Percentiles rank a stretch among this genome's conserved stretches.
Conservation (phyloP, 2,113 vertebrate genomes). For the Microcebus jonahi region DNA sequence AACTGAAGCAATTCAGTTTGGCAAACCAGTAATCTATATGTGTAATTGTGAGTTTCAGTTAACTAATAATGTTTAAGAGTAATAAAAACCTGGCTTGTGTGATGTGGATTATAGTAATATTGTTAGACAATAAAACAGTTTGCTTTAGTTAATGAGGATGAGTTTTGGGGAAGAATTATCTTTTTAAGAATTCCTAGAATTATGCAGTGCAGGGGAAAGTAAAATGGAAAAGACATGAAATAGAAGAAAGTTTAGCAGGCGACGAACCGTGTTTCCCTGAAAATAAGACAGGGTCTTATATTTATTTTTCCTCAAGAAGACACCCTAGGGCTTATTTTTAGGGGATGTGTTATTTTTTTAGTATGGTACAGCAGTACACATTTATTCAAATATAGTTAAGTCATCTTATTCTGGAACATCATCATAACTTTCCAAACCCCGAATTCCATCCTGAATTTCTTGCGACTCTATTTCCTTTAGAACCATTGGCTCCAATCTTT, state of each 20-base stretch:
- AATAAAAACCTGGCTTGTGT: not conserved
- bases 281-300: no score
- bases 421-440: no score
- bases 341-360: no score
- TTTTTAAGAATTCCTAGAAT: not conserved
- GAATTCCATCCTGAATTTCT: no score
- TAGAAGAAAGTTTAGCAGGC: not conserved
- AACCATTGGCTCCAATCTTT: no score
- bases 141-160: constrained; percentile 22
- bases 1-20: not conserved
- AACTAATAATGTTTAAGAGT: constrained; percentile 17
- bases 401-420: no score
- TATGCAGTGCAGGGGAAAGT: not conserved
- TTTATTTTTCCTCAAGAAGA: no score
- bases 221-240: not conserved
- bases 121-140: not conserved
- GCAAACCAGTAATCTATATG: not conserved
- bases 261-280: no score
- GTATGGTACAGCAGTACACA: no score
- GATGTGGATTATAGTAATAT: constrained; percentile 36
- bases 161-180: not conserved
- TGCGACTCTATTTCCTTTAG: no score
- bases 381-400: no score
- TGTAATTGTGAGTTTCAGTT: constrained; percentile 14
- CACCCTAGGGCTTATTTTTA: no score